phyloP scores from a whole-genome alignment of 2,888 invertebrate species.

The Tetragonula carbonaria region DNA sequence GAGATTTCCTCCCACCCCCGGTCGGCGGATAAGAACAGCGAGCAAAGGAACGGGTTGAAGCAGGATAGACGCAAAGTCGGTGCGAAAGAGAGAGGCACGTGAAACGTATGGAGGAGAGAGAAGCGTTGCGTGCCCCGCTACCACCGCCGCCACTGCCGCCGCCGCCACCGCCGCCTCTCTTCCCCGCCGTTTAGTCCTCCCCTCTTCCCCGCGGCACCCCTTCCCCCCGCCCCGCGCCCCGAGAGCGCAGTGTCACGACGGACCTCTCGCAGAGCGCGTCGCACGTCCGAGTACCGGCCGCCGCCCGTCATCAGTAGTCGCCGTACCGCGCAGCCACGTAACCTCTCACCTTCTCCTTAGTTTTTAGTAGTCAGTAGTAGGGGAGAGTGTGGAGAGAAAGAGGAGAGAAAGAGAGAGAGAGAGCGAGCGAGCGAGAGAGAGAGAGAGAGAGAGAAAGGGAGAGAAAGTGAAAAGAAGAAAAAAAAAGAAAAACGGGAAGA shows the following conservation, averaged over 20 bases:
- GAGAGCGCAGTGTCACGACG: slow-evolving; percentile 84
- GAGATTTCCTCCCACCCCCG: slow-evolving; percentile 55
- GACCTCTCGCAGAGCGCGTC: slow-evolving; percentile 84
- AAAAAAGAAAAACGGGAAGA: slow-evolving; percentile 36
- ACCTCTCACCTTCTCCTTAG: slow-evolving; percentile 82
- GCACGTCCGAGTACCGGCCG: slow-evolving; percentile 83
- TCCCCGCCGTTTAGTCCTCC: slow-evolving; percentile 86
- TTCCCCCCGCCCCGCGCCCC: slow-evolving; percentile 78
- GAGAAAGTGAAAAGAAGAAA: slow-evolving; percentile 28
- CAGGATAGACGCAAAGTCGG: not conserved
- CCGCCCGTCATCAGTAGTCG: slow-evolving; percentile 83
- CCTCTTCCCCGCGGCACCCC: slow-evolving; percentile 68
- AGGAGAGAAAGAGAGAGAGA: slow-evolving; percentile 51
- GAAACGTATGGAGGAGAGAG: not conserved
- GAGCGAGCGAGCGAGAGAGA: slow-evolving; percentile 24
- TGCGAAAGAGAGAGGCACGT: not conserved
- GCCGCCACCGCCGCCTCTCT: slow-evolving; percentile 78
- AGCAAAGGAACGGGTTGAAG: slow-evolving; percentile 17
- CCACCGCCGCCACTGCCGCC: slow-evolving; percentile 71
- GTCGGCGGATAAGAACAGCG: slow-evolving; percentile 29
- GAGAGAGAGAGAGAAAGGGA: slow-evolving; percentile 25
- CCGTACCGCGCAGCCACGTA: slow-evolving; percentile 83
- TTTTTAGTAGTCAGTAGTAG: slow-evolving; percentile 83
- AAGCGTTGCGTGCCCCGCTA: slow-evolving; percentile 25
- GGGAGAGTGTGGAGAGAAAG: slow-evolving; percentile 70